A percentile compares a stretch with the other conserved stretches of the same genome.
These are phyloP conservation scores for Hyla sarda DNA, from an alignment of 2,113 vertebrate species.

Conservation along the genomic window DNA sequence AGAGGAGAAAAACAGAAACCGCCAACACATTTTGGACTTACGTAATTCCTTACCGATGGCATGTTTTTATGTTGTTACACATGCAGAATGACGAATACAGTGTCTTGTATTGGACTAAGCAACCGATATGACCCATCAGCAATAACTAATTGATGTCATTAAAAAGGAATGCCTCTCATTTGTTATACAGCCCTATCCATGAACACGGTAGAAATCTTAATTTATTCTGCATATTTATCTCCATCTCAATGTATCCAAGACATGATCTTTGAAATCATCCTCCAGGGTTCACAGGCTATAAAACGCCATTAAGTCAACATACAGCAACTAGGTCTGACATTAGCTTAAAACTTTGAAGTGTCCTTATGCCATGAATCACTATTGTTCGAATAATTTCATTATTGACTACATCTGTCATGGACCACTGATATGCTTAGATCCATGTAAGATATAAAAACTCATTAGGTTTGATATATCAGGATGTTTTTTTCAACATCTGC, in stretches of 20 bases:
- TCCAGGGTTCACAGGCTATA: not conserved
- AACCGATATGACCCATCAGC: constrained; percentile 10
- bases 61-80: not conserved
- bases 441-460: constrained; percentile 50
- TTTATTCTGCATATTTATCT: constrained; percentile 15
- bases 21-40: too few relatives aligned
- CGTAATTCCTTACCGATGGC: too few relatives aligned
- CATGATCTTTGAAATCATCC: constrained; percentile 16
- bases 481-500: constrained; percentile 48
- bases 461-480: constrained; percentile 46
- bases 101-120: not conserved
- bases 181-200: not conserved
- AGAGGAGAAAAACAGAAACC: too few relatives aligned
- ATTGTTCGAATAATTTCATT: not conserved
- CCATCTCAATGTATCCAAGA: not conserved
- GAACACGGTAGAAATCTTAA: not conserved
- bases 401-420: constrained; percentile 27
- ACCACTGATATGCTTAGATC: not conserved
- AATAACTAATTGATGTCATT: constrained; percentile 27
- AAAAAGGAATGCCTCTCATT: constrained; percentile 26
- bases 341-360: constrained; percentile 10
- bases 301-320: not conserved
- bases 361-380: not conserved
- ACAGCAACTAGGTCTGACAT: constrained; percentile 5
- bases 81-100: not conserved